Evolutionary conservation across 1,140 invertebrate genomes (phyloP), one percentile per base, ranked within the genome.

Genomic region (Zeugodacus cucurbitae): DNA sequence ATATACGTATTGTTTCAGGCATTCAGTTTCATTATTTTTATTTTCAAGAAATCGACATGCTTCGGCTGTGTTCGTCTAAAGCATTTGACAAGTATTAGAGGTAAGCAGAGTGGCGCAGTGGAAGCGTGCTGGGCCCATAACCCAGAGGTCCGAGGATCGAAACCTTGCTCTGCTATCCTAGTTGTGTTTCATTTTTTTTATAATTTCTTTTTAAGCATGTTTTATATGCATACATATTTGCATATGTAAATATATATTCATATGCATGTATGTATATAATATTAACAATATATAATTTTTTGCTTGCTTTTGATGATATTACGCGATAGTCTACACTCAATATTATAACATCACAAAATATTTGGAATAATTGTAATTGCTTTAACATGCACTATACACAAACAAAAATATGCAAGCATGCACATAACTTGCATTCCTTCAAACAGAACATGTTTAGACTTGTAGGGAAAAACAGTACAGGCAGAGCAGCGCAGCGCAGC

Each of bases 51-150:
- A 22, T 1, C 1, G 4, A 22, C 34, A 74, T 22, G 67, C 5
- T 74, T 17, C 8, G 34, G 3, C 41, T 41, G 14, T 22, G 67
- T 74, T 74, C 7, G 4, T n/a, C 41, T 74, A 0, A 0, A 1
- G 3, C 2, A 37, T 74, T 74, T 74, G 67, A 2, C 67, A 41
- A 3, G 2, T 2, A 8, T 8, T 5, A 0, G 1, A 0, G 0
- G 5, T 32, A 78, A 96, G 96, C 97, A 98, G 97, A 97, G 97
- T 98, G 97, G 97, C 97, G 97, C 97, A 98, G 97, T 97, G 97
- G 97, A 97, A 98, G 97, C 97, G 97, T 97, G 97, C 97, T 98
- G 97, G 97, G 97, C 97, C 97, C 97, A 98, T 98, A 98, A 98
- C 97, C 97, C 97, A 98, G 97, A 98, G 97, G 97, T 98, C 97